A percentile compares a stretch with the other conserved stretches of the same genome.
phyloP scores from a whole-genome alignment of 1,140 invertebrate species.

The Solenopsis fugax region DNA sequence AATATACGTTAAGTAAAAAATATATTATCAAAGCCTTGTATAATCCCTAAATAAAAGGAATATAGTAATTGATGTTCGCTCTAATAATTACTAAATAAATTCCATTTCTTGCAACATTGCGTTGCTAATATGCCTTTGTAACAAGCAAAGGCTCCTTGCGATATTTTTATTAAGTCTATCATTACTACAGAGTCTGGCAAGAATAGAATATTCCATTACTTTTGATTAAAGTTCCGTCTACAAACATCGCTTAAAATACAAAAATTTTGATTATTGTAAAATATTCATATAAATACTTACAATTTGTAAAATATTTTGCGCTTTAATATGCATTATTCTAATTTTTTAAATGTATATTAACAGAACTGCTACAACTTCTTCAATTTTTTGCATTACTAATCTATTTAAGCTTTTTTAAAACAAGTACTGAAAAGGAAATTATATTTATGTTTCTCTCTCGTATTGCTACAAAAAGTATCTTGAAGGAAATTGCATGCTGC shows the following conservation, averaged over 20 bases:
- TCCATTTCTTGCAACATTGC: constrained; percentile 15
- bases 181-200: constrained; percentile 2
- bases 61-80: constrained; percentile 27
- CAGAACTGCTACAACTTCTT: neutral
- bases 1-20: constrained; percentile 33
- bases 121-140: constrained; percentile 20
- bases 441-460: constrained; percentile 13
- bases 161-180: constrained; percentile 20
- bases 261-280: constrained; percentile 7
- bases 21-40: neutral
- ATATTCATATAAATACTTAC: neutral
- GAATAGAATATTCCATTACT: constrained; percentile 18
- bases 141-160: constrained; percentile 12
- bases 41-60: constrained; percentile 31
- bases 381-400: constrained; percentile 40
- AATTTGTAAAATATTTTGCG: neutral
- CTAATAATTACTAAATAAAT: constrained; percentile 34
- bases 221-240: neutral
- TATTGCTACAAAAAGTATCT: constrained; percentile 39
- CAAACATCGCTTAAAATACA: neutral
- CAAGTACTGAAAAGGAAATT: constrained; percentile 26
- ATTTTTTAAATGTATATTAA: neutral
- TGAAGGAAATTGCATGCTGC: constrained; percentile 62
- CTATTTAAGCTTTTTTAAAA: constrained; percentile 35
- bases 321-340: neutral